phyloP scores from a whole-genome alignment of 2,113 vertebrate species.

The Dicaeum eximium region DNA sequence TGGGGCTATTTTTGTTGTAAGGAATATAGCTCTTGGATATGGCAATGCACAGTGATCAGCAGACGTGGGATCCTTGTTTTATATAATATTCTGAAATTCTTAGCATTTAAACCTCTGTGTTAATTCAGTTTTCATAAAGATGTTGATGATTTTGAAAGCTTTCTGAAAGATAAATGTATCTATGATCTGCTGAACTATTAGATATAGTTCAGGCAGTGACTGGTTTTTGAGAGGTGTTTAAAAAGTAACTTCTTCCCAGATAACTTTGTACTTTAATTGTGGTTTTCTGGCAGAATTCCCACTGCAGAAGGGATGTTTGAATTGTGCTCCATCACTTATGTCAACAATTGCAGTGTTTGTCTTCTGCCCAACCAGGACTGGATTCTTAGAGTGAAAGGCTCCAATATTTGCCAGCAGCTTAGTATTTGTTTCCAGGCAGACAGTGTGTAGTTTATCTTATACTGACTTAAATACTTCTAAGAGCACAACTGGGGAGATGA shows the following conservation, averaged over 20 bases:
- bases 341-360: background rate
- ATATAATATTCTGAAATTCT: background rate
- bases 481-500: background rate
- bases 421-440: background rate
- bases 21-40: background rate
- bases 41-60: background rate
- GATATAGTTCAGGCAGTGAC: accelerated
- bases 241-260: background rate
- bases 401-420: background rate
- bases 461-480: background rate
- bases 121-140: background rate
- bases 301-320: background rate
- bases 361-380: background rate
- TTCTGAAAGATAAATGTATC: background rate
- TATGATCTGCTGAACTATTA: background rate
- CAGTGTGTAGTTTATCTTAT: background rate
- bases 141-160: background rate
- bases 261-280: background rate
- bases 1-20: background rate
- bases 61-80: background rate
- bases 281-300: background rate
- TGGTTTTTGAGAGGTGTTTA: background rate
- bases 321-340: background rate
- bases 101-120: background rate
- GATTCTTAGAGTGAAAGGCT: background rate